Conservation (phyloP, 1,140 invertebrate species). For the Penaeus japonicus region DNA sequence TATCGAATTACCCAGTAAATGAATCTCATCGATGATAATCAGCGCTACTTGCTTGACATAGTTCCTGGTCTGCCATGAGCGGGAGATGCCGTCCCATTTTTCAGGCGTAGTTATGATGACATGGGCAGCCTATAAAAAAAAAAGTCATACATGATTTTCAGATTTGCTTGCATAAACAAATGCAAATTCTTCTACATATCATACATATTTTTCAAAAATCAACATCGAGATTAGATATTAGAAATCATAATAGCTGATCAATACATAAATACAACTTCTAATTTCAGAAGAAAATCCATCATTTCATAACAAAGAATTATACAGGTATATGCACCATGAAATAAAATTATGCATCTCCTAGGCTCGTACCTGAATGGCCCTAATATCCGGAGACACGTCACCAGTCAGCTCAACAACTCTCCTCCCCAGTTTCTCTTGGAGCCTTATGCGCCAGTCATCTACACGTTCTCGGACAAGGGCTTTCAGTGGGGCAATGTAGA, state of each 20-base stretch:
- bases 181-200: background rate
- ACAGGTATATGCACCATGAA: no score
- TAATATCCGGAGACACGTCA: constrained; percentile 92
- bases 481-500: constrained; percentile 99
- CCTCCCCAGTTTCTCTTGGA: constrained; percentile 70
- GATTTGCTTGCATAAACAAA: background rate
- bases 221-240: background rate
- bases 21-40: constrained; percentile 98
- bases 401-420: constrained; percentile 94
- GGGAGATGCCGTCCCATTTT: constrained; percentile 98
- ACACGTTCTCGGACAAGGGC: constrained; percentile 96
- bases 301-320: background rate
- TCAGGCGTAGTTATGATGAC: constrained; percentile 99
- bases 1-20: constrained; percentile 82
- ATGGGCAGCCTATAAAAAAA: constrained; percentile 70
- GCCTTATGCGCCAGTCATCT: constrained; percentile 92
- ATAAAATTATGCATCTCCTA: no score
- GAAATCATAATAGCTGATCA: background rate
- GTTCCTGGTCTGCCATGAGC: constrained; percentile 95
- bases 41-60: constrained; percentile 93
- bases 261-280: background rate
- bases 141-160: background rate
- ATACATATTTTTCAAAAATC: no score
- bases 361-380: constrained; percentile 73
- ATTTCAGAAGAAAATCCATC: background rate